A percentile compares a stretch with the other conserved stretches of the same genome.
Evolutionary conservation across 2,113 vertebrate species (phyloP).

Genomic region (Donacobius atricapilla): DNA sequence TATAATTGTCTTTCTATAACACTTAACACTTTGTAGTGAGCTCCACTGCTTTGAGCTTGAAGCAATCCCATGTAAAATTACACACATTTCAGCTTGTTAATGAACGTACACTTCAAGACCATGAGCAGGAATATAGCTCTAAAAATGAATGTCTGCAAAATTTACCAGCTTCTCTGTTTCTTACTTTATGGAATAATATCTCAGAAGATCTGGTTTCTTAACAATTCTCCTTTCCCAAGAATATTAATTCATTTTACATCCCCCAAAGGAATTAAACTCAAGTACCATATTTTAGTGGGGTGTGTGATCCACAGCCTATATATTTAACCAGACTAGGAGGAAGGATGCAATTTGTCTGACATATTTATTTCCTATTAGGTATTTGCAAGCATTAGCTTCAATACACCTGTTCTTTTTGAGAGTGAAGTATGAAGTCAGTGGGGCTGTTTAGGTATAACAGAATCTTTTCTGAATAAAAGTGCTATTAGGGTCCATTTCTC

Average conservation of each 20-base stretch:
- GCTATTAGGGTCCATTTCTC: background rate
- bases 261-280: background rate
- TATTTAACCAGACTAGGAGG: background rate
- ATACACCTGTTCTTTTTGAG: background rate
- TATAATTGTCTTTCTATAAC: background rate
- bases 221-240: background rate
- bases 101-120: background rate
- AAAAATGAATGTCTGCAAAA: background rate
- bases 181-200: background rate
- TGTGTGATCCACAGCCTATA: background rate
- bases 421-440: background rate
- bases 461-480: background rate
- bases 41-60: background rate
- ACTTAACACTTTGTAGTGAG: fast-evolving
- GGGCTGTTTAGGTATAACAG: background rate
- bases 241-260: background rate
- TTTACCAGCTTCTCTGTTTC: background rate
- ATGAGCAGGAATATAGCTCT: background rate
- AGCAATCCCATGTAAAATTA: background rate
- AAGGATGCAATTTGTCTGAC: background rate
- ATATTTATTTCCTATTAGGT: background rate
- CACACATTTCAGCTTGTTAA: background rate
- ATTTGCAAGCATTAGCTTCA: background rate
- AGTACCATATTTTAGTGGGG: background rate
- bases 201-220: background rate